Base-by-base conservation (phyloP, 1,140 invertebrate genomes). In the Reticulitermes speratus region DNA sequence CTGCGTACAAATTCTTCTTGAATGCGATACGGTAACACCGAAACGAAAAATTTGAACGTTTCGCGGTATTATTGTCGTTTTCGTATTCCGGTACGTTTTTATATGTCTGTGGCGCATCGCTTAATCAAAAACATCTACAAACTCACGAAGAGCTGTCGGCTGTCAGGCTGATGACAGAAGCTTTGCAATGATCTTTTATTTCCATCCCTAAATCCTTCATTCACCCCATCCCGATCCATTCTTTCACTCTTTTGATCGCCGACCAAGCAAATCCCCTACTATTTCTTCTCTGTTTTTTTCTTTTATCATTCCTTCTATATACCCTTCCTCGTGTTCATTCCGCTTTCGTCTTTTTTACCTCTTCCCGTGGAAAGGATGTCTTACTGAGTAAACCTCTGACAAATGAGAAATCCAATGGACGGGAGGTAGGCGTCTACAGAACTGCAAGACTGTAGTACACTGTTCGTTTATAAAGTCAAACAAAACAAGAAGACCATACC, bases 231-330 rank as follows among this genome's bases (percentile, higher is more conserved):
- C 3, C 19, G 52, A 21, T 55, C 19, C 16, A 16, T 55, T 55
- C 52, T 55, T 55, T 55, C 52, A 55, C 65, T 7, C 65, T 75
- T 75, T 75, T 75, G 65, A 75, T 75, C 65, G 65, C 65, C 7
- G 65, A n/a, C 65, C 65, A 30, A 75, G 65, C n/a, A 75, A 75
- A 75, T 75, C 65, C 65, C n/a, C n/a, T 75, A 30, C 65, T 75
- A 14, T 75, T 75, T 30, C 65, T 75, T 3, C 65, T 75, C 65
- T 75, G 25, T 14, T 75, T 8, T 8, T 75, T 30, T n/a, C 65
- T 75, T 75, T 75, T 30, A 75, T 30, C 65, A 75, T 30, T 25
- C 65, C 25, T 30, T 75, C 65, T 65, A 25, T 75, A 11, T n/a
- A 25, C 25, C n/a, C 25, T 75, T 75, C 65, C 25, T 75, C 65